A percentile compares a stretch with the other conserved stretches of the same genome.
Conservation (phyloP, 2,797 vertebrate genomes). For the Crypturellus tataupa region DNA sequence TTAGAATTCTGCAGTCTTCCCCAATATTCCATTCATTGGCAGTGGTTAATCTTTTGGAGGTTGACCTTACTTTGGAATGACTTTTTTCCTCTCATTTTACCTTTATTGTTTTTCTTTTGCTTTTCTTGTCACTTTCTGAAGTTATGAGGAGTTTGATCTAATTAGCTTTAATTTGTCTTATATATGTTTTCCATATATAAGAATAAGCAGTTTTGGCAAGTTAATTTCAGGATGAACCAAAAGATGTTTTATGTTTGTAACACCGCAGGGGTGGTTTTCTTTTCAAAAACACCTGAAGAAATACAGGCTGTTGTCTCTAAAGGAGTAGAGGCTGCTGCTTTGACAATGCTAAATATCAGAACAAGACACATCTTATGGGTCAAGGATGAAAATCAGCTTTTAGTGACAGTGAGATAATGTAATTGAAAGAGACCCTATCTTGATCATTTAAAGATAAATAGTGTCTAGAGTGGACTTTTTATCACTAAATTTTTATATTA, state of each 20-base stretch:
- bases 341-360: neutral
- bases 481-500: neutral
- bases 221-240: neutral
- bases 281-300: neutral
- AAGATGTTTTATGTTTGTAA: neutral
- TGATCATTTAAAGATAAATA: neutral
- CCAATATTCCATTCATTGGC: neutral
- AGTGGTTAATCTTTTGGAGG: neutral
- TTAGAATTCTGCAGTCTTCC: neutral
- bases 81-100: no score
- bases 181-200: no score
- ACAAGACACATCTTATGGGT: neutral
- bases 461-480: neutral
- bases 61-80: neutral
- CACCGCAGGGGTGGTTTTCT: neutral
- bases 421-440: neutral
- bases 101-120: no score
- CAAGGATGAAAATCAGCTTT: neutral
- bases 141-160: neutral
- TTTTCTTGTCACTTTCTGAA: neutral
- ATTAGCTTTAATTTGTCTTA: neutral
- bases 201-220: neutral
- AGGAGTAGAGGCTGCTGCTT: neutral
- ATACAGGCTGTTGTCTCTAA: neutral
- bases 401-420: neutral